Evolutionary conservation across 2,797 vertebrate genomes (phyloP).

Genomic region (Melanotaenia maccullochi): DNA sequence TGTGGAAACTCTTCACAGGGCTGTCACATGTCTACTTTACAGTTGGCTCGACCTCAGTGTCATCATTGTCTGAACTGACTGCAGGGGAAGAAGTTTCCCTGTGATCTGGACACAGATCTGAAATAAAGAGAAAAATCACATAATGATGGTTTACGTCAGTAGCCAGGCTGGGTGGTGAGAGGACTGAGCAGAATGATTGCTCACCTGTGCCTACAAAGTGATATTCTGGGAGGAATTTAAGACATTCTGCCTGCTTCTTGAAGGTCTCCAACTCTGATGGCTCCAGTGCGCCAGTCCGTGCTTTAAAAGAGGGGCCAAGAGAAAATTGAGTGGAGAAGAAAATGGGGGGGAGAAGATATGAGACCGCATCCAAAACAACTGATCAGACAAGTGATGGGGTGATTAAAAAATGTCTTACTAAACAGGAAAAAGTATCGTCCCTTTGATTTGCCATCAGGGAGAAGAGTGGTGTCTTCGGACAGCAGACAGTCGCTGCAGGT

Average conservation of each 20-base stretch:
- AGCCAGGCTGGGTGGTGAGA: not conserved
- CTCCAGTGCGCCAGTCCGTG: slow-evolving; percentile 66
- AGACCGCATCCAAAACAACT: not conserved
- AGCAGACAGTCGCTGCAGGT: slow-evolving; percentile 76
- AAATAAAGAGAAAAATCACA: slow-evolving; percentile 18
- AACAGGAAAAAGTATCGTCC: slow-evolving; percentile 78
- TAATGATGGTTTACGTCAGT: not conserved
- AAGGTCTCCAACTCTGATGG: slow-evolving; percentile 72
- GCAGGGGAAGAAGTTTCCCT: slow-evolving; percentile 35
- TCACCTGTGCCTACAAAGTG: slow-evolving; percentile 62
- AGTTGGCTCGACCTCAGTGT: slow-evolving; percentile 17
- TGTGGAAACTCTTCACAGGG: not conserved
- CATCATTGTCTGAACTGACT: slow-evolving; percentile 17
- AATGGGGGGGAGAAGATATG: not conserved
- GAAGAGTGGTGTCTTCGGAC: slow-evolving; percentile 76
- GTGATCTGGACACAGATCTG: slow-evolving; percentile 74
- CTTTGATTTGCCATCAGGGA: slow-evolving; percentile 73
- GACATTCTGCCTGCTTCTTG: slow-evolving; percentile 78
- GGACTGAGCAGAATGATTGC: not conserved
- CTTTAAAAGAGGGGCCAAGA: slow-evolving; percentile 41
- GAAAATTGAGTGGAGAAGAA: not conserved
- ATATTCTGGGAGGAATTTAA: slow-evolving; percentile 68
- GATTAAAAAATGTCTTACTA: slow-evolving; percentile 53
- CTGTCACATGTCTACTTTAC: slow-evolving; percentile 17
- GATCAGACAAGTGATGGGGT: not conserved